Base-by-base conservation (phyloP, 2,888 invertebrate genomes). In the Leptinotarsa rubiginosa region DNA sequence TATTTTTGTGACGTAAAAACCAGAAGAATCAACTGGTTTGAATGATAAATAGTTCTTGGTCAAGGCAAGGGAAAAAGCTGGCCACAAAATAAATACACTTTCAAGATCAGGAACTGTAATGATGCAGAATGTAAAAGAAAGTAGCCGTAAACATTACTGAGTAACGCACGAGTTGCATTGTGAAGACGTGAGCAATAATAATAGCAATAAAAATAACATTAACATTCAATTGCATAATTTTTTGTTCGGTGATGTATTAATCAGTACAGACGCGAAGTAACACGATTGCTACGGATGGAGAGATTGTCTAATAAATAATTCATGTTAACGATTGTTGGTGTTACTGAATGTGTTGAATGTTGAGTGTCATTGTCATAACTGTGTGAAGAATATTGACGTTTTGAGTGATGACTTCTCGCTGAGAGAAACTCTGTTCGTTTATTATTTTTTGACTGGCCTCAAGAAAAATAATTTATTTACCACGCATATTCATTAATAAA, bases 91-190 rank as follows among this genome's bases (percentile, higher is more conserved):
- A 69, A 69, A 69, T 69, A 69, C 59, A 47, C 69, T 69, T 49
- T 59, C 62, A 62, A 62, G 62, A 31, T 62, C 62, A 31, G 54
- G 25, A 31, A 41, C 54, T 41, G 22, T 56, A 59, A 56, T 47
- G 62, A 41, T 47, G 22, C 71, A 71, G 66, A 71, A 66, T 18
- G 66, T 65, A 59, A 73, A 69, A 73, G 73, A 73, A 73, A 73
- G 73, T 73, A 47, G 25, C 65, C 68, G 59, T 71, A 52, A 74
- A 65, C 50, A 67, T 67, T 54, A 20, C 62, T 64, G 65, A 71
- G 67, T 68, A 71, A 74, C 62, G 71, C 74, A 74, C 69, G 73
- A 70, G 22, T 65, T 69, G 56, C 69, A 65, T 70, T 65, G 65
- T 69, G 56, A 50, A 70, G 69, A 73, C 66, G 70, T 69, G 59